Evolutionary conservation across 92 coral and sea anemone genomes (phyloP).

Genomic region (Pocillopora grandis): DNA sequence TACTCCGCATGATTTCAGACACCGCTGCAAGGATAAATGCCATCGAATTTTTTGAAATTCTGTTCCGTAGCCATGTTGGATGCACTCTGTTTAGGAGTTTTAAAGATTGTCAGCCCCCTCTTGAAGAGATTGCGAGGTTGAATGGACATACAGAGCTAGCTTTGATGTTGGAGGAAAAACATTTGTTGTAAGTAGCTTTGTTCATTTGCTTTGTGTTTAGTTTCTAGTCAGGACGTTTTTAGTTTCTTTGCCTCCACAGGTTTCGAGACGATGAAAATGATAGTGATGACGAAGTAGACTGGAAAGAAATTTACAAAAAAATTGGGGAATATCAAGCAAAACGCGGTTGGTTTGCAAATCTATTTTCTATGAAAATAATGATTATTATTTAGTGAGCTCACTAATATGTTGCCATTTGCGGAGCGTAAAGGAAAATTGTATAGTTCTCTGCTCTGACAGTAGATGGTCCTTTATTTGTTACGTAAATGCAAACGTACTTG

Average conservation of each 20-base stretch:
- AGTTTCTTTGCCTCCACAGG: not conserved
- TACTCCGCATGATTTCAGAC: not conserved
- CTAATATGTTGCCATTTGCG: too few relatives aligned
- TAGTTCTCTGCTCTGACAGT: too few relatives aligned
- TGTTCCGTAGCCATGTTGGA: constrained; percentile 5
- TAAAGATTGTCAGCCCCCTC: not conserved
- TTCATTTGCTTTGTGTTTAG: too few relatives aligned
- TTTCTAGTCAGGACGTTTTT: not conserved
- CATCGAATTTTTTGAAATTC: not conserved
- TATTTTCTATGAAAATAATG: too few relatives aligned
- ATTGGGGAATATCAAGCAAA: not conserved
- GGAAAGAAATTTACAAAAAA: not conserved
- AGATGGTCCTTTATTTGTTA: too few relatives aligned
- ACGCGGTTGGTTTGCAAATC: not conserved
- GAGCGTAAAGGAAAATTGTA: too few relatives aligned
- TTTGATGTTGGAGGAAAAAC: not conserved
- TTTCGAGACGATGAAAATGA: constrained; percentile 3
- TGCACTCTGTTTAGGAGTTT: not conserved
- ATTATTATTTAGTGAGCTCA: too few relatives aligned
- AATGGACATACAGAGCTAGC: constrained; percentile 3
- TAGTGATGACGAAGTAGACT: not conserved
- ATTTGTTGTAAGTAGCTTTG: not conserved
- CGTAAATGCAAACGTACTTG: too few relatives aligned
- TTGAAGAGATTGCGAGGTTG: constrained; percentile 1
- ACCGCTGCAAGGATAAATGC: constrained; percentile 8